Conservation (phyloP, 2,113 vertebrate species). For the Arothron firmamentum region DNA sequence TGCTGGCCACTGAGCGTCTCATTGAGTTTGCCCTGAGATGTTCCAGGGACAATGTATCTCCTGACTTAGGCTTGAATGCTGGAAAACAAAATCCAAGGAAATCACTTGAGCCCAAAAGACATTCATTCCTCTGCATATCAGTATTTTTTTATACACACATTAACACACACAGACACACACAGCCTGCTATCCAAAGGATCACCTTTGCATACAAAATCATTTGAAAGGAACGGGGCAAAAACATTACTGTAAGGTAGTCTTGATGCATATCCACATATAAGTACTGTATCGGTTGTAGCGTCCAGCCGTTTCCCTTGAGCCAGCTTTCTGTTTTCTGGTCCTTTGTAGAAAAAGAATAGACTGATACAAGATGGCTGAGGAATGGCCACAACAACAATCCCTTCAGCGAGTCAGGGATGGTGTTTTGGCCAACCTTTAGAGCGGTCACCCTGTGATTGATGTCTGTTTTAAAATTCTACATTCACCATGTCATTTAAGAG, state of each 20-base stretch:
- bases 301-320: slow-evolving; percentile 46
- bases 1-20: slow-evolving; percentile 26
- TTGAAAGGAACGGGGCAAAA: slow-evolving; percentile 31
- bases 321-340: slow-evolving; percentile 53
- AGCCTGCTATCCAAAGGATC: slow-evolving; percentile 46
- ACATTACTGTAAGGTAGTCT: slow-evolving; percentile 21
- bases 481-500: slow-evolving; percentile 43
- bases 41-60: slow-evolving; percentile 38
- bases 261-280: slow-evolving; percentile 49
- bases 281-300: slow-evolving; percentile 63
- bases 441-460: slow-evolving; percentile 15
- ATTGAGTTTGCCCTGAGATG: slow-evolving; percentile 37
- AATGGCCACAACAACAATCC: neutral
- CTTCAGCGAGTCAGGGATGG: too few relatives aligned
- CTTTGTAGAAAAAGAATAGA: slow-evolving; percentile 40
- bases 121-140: slow-evolving; percentile 62
- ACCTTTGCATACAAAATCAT: slow-evolving; percentile 44
- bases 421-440: too few relatives aligned
- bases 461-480: slow-evolving; percentile 20
- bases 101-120: slow-evolving; percentile 56
- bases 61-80: slow-evolving; percentile 59
- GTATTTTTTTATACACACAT: slow-evolving; percentile 46
- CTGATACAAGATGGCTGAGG: slow-evolving; percentile 43
- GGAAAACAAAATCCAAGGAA: slow-evolving; percentile 60
- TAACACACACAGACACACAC: neutral